These are phyloP conservation scores for Aphis craccivora DNA, from an alignment of 1,140 invertebrate species.

Conservation along the genomic window DNA sequence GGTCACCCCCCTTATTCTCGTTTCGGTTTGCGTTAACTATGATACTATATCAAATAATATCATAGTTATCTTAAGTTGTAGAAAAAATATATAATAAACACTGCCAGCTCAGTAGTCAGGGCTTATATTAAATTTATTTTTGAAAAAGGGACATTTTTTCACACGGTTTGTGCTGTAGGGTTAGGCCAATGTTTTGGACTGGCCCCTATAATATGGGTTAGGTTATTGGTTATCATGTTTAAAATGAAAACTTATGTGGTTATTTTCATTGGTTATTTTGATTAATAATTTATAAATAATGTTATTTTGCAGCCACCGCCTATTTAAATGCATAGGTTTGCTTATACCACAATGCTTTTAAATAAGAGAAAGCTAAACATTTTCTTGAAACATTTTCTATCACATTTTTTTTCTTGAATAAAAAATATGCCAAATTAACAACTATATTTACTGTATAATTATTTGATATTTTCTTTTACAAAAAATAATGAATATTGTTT, in stretches of 20 bases:
- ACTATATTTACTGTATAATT: neutral
- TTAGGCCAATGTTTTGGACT: neutral
- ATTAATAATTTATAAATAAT: neutral
- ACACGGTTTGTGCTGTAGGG: neutral
- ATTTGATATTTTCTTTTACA: neutral
- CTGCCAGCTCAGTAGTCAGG: neutral
- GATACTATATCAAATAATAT: slow-evolving; percentile 34
- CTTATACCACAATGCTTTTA: too few species aligned
- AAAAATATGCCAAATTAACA: neutral
- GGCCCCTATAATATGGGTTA: neutral
- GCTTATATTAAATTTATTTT: slow-evolving; percentile 14
- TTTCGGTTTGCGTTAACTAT: slow-evolving; percentile 25
- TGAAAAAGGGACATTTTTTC: neutral
- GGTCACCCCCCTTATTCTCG: slow-evolving; percentile 38
- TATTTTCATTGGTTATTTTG: neutral
- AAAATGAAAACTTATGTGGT: neutral
- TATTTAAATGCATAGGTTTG: neutral
- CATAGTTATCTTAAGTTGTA: slow-evolving; percentile 18
- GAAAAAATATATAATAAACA: slow-evolving; percentile 6
- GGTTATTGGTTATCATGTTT: neutral
- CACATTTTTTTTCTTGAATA: neutral
- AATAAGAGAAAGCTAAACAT: neutral
- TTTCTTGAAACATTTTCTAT: neutral
- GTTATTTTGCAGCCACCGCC: neutral
- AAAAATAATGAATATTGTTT: neutral